Conservation (phyloP, 2,113 vertebrate genomes). For the Etheostoma cragini region DNA sequence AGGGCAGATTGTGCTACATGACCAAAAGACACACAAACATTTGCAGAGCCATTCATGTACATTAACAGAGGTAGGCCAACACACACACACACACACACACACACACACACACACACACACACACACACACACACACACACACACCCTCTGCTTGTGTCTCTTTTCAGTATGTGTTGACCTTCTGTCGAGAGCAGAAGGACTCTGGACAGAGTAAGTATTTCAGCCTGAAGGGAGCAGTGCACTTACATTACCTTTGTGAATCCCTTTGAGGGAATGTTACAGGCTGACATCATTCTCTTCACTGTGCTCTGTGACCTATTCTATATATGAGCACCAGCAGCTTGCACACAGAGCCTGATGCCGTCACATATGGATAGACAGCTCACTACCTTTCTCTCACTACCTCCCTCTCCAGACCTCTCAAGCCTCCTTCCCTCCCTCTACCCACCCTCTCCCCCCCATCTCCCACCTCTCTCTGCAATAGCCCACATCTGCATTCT, state of each 20-base stretch:
- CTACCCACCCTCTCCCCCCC: neutral
- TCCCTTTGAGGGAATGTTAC: conserved; percentile 35
- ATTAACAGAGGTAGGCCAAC: neutral
- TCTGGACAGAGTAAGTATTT: conserved; percentile 49
- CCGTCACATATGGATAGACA: conserved; percentile 3
- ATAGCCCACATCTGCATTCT: conserved; percentile 53
- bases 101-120: neutral
- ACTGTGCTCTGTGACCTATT: conserved; percentile 25
- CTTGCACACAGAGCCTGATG: conserved; percentile 25
- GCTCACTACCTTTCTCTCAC: neutral
- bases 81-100: neutral
- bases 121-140: neutral
- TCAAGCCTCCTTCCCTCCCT: neutral
- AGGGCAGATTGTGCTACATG: neutral
- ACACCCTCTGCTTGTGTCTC: neutral
- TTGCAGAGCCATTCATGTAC: conserved; percentile 2
- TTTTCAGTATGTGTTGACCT: conserved; percentile 43
- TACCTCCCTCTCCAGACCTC: neutral
- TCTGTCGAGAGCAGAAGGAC: conserved; percentile 18
- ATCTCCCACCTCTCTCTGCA: neutral
- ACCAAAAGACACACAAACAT: conserved; percentile 1
- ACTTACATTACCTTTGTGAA: conserved; percentile 35
- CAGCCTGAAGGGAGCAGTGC: conserved; percentile 15
- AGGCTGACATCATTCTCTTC: neutral
- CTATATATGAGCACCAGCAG: conserved; percentile 35